These are phyloP conservation scores for Plagodis dolabraria DNA, from an alignment of 2,888 invertebrate species.

Conservation along the genomic window DNA sequence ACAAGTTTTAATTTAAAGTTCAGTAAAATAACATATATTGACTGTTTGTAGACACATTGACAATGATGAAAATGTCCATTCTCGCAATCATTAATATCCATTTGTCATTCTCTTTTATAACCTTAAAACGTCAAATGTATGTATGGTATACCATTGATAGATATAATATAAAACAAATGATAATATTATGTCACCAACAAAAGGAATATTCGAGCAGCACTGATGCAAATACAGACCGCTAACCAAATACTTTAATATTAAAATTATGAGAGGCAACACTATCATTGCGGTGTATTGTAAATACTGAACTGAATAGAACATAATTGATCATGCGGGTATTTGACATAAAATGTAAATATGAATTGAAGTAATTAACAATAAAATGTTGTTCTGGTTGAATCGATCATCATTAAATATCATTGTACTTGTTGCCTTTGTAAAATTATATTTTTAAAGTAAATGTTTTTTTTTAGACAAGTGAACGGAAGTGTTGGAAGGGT, in stretches of 20 bases:
- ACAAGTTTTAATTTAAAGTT: too few species aligned
- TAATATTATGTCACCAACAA: constrained; percentile 10
- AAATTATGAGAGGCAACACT: constrained; percentile 26
- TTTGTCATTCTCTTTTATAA: too few species aligned
- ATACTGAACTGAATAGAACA: constrained; percentile 20
- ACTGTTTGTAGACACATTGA: too few species aligned
- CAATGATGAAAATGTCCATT: too few species aligned
- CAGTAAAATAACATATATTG: too few species aligned
- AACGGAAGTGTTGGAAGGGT: too few species aligned
- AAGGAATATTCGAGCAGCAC: constrained; percentile 25
- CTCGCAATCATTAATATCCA: too few species aligned
- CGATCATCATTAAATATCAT: too few species aligned
- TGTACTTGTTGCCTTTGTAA: too few species aligned
- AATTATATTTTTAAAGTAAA: too few species aligned
- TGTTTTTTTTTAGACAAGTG: too few species aligned
- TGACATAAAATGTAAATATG: constrained; percentile 15
- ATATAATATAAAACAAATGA: not conserved
- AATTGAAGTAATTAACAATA: constrained; percentile 9
- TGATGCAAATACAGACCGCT: constrained; percentile 18
- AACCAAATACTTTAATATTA: constrained; percentile 27
- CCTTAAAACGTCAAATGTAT: not conserved
- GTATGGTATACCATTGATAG: not conserved
- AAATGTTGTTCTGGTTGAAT: too few species aligned
- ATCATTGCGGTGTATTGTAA: constrained; percentile 21
- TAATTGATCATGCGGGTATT: constrained; percentile 19